Conservation (phyloP, 2,888 invertebrate species). For the Andrena hattorfiana region DNA sequence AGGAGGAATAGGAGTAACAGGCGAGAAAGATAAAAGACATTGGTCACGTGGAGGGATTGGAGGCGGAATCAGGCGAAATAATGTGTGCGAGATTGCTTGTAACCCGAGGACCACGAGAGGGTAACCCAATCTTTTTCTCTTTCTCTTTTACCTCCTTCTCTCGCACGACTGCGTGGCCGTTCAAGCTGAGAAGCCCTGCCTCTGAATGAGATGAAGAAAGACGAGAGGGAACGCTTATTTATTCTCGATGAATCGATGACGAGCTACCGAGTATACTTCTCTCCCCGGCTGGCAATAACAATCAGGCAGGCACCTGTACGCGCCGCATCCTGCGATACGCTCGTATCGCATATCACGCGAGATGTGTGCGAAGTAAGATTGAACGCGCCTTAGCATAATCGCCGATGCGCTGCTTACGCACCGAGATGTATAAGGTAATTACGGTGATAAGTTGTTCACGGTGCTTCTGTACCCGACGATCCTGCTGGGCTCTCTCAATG, state of each 20-base stretch:
- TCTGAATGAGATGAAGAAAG: slow-evolving; percentile 2
- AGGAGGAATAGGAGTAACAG: background rate
- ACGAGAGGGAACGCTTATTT: slow-evolving; percentile 63
- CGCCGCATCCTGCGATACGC: background rate
- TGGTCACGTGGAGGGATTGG: slow-evolving; percentile 57
- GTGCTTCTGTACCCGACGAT: background rate
- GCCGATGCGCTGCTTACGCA: slow-evolving; percentile 6
- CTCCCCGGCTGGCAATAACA: slow-evolving; percentile 61
- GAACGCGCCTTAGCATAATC: slow-evolving; percentile 20
- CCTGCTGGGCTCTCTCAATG: background rate
- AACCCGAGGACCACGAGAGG: slow-evolving; percentile 80
- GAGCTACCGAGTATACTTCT: slow-evolving; percentile 70
- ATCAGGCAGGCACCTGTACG: slow-evolving; percentile 59
- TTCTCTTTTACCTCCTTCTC: slow-evolving; percentile 26
- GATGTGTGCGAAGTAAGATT: slow-evolving; percentile 11
- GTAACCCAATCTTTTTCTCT: slow-evolving; percentile 79
- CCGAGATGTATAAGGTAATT: slow-evolving; percentile 10
- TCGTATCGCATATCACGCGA: slow-evolving; percentile 14
- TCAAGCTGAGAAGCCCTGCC: slow-evolving; percentile 45
- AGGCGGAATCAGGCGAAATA: slow-evolving; percentile 76
- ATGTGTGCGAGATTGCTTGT: slow-evolving; percentile 83
- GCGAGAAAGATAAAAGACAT: slow-evolving; percentile 29
- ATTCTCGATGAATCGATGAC: slow-evolving; percentile 76
- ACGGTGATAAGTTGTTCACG: background rate
- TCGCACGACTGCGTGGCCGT: slow-evolving; percentile 22